Conservation (phyloP, 2,797 vertebrate genomes). For the Coregonus sp. region DNA sequence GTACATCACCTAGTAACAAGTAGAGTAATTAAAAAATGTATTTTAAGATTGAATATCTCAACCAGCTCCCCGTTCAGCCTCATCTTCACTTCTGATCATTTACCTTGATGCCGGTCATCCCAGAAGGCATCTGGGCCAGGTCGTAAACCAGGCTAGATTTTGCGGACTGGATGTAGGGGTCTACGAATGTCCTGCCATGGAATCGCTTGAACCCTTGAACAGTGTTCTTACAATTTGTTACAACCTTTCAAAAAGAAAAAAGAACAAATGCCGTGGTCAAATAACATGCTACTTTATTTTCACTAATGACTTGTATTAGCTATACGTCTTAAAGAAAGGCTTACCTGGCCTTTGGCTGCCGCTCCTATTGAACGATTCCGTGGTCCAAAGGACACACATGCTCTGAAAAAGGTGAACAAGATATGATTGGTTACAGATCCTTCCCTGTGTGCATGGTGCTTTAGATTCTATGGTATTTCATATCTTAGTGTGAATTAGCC, state of each 20-base stretch:
- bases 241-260: conserved; percentile 75
- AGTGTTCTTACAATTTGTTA: conserved; percentile 97
- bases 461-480: no score
- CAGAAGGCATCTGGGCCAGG: conserved; percentile 87
- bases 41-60: background rate
- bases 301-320: background rate
- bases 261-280: background rate
- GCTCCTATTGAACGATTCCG: conserved; percentile 92
- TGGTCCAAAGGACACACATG: conserved; percentile 92
- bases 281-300: background rate
- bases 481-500: no score
- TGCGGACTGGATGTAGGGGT: conserved; percentile 86
- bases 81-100: background rate
- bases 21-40: background rate
- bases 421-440: no score
- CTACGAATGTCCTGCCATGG: conserved; percentile 92
- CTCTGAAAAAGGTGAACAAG: conserved; percentile 64
- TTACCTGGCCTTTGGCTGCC: conserved; percentile 96
- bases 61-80: background rate
- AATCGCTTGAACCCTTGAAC: conserved; percentile 96
- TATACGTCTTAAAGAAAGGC: background rate
- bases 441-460: no score
- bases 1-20: conserved; percentile 82
- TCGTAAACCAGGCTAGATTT: conserved; percentile 89
- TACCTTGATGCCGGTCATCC: conserved; percentile 92